Percentiles rank a stretch among this genome's conserved stretches.
Evolutionary conservation across 2,888 invertebrate species (phyloP).

Genomic region (Cheilosia scutellata): DNA sequence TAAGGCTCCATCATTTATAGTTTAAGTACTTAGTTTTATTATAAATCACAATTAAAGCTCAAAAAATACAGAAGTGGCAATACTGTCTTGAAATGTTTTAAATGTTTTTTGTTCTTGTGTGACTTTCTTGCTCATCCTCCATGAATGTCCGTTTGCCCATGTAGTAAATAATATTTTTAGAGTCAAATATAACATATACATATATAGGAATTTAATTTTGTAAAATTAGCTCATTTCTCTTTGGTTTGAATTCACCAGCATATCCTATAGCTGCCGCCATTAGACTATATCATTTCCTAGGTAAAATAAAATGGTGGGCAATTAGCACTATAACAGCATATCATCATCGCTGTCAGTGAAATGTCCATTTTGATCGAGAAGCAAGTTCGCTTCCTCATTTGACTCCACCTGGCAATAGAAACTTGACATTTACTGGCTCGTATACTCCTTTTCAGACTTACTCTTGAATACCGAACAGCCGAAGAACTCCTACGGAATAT

Average conservation of each 20-base stretch:
- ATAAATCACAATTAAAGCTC: conserved; percentile 76
- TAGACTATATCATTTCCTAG: conserved; percentile 34
- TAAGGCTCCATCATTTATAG: background rate
- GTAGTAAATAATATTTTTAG: background rate
- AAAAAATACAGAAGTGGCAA: conserved; percentile 72
- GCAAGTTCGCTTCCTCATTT: conserved; percentile 82
- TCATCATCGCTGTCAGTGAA: conserved; percentile 83
- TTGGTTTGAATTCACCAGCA: conserved; percentile 61
- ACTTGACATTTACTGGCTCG: background rate
- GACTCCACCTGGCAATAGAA: conserved; percentile 79
- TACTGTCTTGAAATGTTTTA: conserved; percentile 30
- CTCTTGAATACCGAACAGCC: conserved; percentile 82
- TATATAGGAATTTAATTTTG: conserved; percentile 48
- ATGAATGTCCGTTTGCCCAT: conserved; percentile 20
- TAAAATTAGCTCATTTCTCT: conserved; percentile 42
- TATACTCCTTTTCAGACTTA: conserved; percentile 69
- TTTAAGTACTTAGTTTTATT: conserved; percentile 69
- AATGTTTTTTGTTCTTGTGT: conserved; percentile 32
- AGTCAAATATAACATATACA: conserved; percentile 21
- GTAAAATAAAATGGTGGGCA: conserved; percentile 3
- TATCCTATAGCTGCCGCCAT: conserved; percentile 7
- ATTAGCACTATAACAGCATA: conserved; percentile 80
- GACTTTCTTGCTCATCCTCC: conserved; percentile 17
- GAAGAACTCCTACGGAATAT: conserved; percentile 80
- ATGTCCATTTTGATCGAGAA: conserved; percentile 82